Evolutionary conservation across 2,113 vertebrate species (phyloP), one percentile per base, ranked within the genome.

Genomic region (Prunella fulvescens): DNA sequence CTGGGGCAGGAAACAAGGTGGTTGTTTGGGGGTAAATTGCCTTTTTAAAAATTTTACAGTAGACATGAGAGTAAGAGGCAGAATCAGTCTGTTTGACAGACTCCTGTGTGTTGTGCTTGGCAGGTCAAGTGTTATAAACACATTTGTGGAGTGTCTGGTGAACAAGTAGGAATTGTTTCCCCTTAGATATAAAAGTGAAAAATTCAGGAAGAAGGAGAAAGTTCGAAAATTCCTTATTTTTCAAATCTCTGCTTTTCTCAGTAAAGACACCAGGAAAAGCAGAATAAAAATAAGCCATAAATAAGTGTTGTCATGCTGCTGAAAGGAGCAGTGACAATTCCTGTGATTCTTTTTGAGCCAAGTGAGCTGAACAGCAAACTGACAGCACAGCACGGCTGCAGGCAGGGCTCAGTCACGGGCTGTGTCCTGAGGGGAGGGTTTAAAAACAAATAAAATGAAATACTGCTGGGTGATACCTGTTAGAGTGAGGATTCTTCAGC

Each of bases 1-100:
- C 20, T 15, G 22, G 45, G 33, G 3, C 28, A 37, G 50, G 24
- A 76, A 56, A 16, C 3, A 4, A 40, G 13, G 3, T 35, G 13
- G 17, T 31, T 33, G 11, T 17, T 69, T 35, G 65, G 20, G 35
- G 13, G 19, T 33, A 19, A 50, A 2, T 37, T 26, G 29, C 9
- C 14, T 80, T 69, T 76, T 51, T 14, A 7, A 2, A 5, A 6
- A 8, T 44, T 65, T 64, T 14, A 7, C 0, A 0, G 10, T 23
- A 53, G 47, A 42, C 12, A 10, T 18, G 47, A 24, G 67, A 45
- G 22, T 26, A 12, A 78, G 60, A 78, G 51, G n/a, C 37, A 5
- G 48, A 54, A 80, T 26, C 33, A 19, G 22, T 37, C 11, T 17
- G 1, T 81, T 79, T 60, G 25, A 56, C 12, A n/a, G 71, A 45